phyloP scores from a whole-genome alignment of 2,888 invertebrate genomes.

The Hydriomena furcata region DNA sequence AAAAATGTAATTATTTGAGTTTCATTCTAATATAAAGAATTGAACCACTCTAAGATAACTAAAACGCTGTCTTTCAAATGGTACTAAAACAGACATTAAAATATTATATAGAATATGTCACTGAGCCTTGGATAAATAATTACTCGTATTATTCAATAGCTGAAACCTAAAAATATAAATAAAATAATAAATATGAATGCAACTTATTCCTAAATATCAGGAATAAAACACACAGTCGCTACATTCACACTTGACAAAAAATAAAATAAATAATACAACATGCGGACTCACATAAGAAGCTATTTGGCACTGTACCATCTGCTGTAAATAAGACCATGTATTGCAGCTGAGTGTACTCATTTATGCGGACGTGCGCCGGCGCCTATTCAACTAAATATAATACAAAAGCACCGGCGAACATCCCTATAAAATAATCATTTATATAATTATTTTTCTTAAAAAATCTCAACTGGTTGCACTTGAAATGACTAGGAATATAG shows the following conservation, averaged over 20 bases:
- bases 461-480: conserved; percentile 82
- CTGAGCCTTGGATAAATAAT: conserved; percentile 76
- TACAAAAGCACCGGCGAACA: conserved; percentile 58
- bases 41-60: conserved; percentile 65
- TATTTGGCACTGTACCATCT: conserved; percentile 83
- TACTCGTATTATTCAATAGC: conserved; percentile 57
- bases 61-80: conserved; percentile 69
- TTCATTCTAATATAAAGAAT: conserved; percentile 37
- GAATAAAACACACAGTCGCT: conserved; percentile 80
- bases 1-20: conserved; percentile 32
- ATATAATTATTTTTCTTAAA: conserved; percentile 70
- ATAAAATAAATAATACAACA: conserved; percentile 68
- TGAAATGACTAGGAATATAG: conserved; percentile 82
- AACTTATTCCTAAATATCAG: conserved; percentile 83
- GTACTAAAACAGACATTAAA: conserved; percentile 57
- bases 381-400: conserved; percentile 69
- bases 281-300: conserved; percentile 76
- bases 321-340: conserved; percentile 56
- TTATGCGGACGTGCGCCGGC: conserved; percentile 40
- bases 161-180: conserved; percentile 79
- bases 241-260: conserved; percentile 79
- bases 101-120: conserved; percentile 63
- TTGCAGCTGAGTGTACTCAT: conserved; percentile 55
- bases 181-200: conserved; percentile 82
- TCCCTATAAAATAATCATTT: conserved; percentile 52